A percentile compares a stretch with the other conserved stretches of the same genome.
These are phyloP conservation scores for Melanocharis versteri DNA, from an alignment of 2,113 vertebrate species.

Conservation along the genomic window DNA sequence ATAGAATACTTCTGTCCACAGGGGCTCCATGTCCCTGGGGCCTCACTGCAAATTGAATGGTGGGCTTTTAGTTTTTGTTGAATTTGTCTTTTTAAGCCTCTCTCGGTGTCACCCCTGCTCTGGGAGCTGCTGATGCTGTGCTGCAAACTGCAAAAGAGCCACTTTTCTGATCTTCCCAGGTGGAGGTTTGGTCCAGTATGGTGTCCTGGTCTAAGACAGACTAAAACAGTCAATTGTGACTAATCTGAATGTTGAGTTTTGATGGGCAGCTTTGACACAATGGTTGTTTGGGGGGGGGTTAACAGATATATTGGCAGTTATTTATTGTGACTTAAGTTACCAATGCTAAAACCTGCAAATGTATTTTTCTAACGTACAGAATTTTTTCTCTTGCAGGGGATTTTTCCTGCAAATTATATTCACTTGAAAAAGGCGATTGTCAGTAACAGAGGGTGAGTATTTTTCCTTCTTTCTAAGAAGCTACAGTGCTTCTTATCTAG, in stretches of 20 bases:
- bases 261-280: neutral
- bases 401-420: conserved; percentile 83
- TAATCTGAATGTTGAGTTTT: neutral
- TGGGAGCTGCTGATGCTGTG: neutral
- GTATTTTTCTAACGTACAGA: neutral
- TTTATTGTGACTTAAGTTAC: neutral
- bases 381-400: conserved; percentile 72
- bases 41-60: neutral
- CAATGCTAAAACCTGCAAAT: neutral
- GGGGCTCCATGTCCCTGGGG: neutral
- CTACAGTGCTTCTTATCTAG: neutral
- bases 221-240: neutral
- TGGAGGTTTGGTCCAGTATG: neutral
- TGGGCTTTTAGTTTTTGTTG: neutral
- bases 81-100: neutral
- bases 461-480: neutral
- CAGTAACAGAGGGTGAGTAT: conserved; percentile 83
- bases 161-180: neutral
- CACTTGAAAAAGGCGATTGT: conserved; percentile 83
- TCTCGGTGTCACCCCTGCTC: neutral
- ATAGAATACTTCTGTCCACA: neutral
- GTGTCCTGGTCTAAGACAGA: neutral
- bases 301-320: neutral
- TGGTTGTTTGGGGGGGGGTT: neutral
- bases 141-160: neutral